Evolutionary conservation across 2,113 vertebrate species (phyloP), one percentile per base, ranked within the genome.

Genomic region (Forbesichthys agassizii): DNA sequence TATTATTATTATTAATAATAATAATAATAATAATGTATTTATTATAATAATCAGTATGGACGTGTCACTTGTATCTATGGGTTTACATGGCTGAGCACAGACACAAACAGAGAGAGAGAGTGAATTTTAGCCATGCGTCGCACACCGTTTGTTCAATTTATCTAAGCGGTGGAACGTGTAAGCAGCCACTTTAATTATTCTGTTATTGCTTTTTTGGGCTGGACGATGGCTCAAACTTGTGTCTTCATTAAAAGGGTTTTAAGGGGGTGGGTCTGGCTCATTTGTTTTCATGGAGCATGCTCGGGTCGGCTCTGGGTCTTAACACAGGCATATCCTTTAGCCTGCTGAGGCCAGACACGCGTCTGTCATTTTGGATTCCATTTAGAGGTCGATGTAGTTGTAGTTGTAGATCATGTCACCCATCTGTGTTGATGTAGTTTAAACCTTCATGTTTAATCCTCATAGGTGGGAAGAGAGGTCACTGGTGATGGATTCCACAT

Each of bases 121-220:
- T 79, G 56, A 20, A 62, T 75, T 74, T 42, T 3, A 3, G 33
- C 33, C 14, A n/a, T 7, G 57, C 11, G 9, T 54, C 57, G 27
- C 64, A 69, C 58, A 75, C 64, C 42, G 48, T 80, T 68, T 49
- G 58, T 63, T 83, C 67, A 80, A 70, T 82, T 80, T 77, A 61
- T 69, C 49, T 80, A 76, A 87, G 68, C 82, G 69, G 66, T 65
- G 52, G 47, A 61, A 47, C 61, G 63, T 65, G 62, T 75, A 77
- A 77, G 66, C 18, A 72, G 62, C 13, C 76, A n/a, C 55, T 84
- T 86, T 86, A 86, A 87, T 89, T 85, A 80, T 85, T 85, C 68
- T 64, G 51, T 83, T 81, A 89, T 81, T 81, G 63, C 8, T 18
- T 77, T 80, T 87, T 73, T 68, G 42, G 57, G 77, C 55, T 8